phyloP scores from a whole-genome alignment of 2,888 invertebrate species.

The Auanema freiburgensis region DNA sequence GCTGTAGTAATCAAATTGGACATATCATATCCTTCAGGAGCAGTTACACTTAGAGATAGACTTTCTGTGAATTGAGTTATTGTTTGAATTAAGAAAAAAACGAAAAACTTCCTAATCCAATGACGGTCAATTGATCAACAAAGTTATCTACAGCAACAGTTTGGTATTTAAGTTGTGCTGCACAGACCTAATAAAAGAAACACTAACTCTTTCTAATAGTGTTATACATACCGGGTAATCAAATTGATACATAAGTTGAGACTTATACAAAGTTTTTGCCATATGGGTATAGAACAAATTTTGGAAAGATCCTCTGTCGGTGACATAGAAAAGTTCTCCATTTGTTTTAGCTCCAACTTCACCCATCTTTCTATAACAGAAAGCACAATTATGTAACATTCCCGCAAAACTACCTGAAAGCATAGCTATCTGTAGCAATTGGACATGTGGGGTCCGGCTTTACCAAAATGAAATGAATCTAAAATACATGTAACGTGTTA shows the following conservation, averaged over 20 bases:
- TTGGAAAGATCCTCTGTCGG: constrained; percentile 10
- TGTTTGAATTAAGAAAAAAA: constrained; percentile 2
- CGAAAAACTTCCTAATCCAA: constrained; percentile 38
- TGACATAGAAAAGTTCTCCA: constrained; percentile 17
- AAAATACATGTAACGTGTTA: constrained; percentile 2
- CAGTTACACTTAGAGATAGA: constrained; percentile 22
- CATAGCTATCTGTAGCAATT: constrained; percentile 30
- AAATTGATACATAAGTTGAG: constrained; percentile 40
- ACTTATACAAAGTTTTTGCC: constrained; percentile 37
- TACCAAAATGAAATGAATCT: constrained; percentile 49
- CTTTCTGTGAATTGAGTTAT: constrained; percentile 4
- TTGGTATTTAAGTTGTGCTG: constrained; percentile 32
- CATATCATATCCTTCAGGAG: constrained; percentile 21
- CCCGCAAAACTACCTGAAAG: constrained; percentile 18
- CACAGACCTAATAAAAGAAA: constrained; percentile 20
- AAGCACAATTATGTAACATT: background rate
- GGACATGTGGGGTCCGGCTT: constrained; percentile 30
- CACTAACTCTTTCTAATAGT: background rate
- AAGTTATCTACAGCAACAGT: constrained; percentile 32
- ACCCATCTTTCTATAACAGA: constrained; percentile 21
- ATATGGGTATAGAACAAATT: constrained; percentile 24
- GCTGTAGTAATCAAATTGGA: background rate
- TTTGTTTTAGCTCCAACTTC: constrained; percentile 32
- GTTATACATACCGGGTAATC: constrained; percentile 25
- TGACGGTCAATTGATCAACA: constrained; percentile 34